Conservation (phyloP, 2,797 vertebrate genomes). For the Caiman crocodilus region DNA sequence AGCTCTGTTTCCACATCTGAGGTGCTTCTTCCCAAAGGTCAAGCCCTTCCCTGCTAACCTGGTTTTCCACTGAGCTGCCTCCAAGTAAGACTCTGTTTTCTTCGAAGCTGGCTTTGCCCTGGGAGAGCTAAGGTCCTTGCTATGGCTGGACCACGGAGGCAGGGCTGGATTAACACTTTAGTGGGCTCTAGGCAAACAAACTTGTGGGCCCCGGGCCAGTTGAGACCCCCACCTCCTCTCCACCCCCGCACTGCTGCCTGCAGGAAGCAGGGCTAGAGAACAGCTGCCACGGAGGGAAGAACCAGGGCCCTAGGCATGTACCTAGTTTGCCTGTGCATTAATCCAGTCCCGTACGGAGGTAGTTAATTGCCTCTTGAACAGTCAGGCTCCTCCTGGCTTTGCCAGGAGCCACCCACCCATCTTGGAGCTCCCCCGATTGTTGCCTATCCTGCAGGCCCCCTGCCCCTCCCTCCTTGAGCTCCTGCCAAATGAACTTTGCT, state of each 20-base stretch:
- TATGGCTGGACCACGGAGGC: not conserved
- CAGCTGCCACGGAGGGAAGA: too few species aligned
- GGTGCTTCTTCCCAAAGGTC: constrained; percentile 1
- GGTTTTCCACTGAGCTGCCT: not conserved
- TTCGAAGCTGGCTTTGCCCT: not conserved
- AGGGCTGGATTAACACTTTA: too few species aligned
- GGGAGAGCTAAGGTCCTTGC: not conserved
- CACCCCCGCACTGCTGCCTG: too few species aligned
- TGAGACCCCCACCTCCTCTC: too few species aligned
- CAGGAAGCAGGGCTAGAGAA: too few species aligned
- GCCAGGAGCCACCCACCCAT: not conserved
- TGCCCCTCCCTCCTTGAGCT: constrained; percentile 20
- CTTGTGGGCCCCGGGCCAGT: too few species aligned
- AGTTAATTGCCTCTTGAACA: not conserved
- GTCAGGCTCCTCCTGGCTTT: not conserved
- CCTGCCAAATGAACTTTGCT: constrained; percentile 62
- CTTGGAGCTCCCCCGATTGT: constrained; percentile 29
- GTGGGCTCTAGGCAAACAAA: too few species aligned
- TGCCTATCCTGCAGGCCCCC: constrained; percentile 47
- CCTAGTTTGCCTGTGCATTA: not conserved
- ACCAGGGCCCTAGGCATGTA: not conserved
- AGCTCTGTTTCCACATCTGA: constrained; percentile 7
- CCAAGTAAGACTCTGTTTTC: not conserved
- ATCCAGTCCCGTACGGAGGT: not conserved
- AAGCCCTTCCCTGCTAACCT: not conserved